A percentile compares a stretch with the other conserved stretches of the same genome.
Evolutionary conservation across 2,888 invertebrate genomes (phyloP).

Genomic region (Lutraria lutraria): DNA sequence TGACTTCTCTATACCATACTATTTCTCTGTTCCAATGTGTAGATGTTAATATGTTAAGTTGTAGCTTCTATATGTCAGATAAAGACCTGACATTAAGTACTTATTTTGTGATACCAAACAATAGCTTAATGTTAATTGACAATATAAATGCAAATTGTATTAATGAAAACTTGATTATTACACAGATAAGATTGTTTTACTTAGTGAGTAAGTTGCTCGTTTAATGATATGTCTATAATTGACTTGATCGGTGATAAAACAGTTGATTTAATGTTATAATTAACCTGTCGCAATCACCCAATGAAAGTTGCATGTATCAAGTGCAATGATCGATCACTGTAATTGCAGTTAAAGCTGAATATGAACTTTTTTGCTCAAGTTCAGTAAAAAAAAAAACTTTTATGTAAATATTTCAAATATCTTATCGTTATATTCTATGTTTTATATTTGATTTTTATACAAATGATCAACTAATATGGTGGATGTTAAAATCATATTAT

Average conservation of each 20-base stretch:
- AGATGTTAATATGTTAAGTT: no score
- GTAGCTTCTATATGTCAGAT: background rate
- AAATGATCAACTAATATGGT: no score
- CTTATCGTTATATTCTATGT: no score
- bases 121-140: background rate
- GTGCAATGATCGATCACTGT: no score
- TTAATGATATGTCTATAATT: background rate
- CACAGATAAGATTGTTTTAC: conserved; percentile 19
- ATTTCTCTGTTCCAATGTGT: no score
- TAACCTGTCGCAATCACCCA: background rate
- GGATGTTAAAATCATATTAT: no score
- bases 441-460: no score
- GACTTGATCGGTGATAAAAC: background rate
- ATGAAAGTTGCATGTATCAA: no score
- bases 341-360: no score
- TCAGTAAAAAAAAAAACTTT: no score
- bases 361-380: no score
- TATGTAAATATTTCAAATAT: no score
- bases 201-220: background rate
- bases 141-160: conserved; percentile 13
- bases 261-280: background rate
- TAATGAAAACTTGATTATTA: background rate
- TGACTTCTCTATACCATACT: background rate
- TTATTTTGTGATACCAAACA: background rate
- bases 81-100: background rate